Percentiles rank a stretch among this genome's conserved stretches.
These are phyloP conservation scores for Sebastes taczanowskii DNA, from an alignment of 2,797 vertebrate species.

Conservation along the genomic window DNA sequence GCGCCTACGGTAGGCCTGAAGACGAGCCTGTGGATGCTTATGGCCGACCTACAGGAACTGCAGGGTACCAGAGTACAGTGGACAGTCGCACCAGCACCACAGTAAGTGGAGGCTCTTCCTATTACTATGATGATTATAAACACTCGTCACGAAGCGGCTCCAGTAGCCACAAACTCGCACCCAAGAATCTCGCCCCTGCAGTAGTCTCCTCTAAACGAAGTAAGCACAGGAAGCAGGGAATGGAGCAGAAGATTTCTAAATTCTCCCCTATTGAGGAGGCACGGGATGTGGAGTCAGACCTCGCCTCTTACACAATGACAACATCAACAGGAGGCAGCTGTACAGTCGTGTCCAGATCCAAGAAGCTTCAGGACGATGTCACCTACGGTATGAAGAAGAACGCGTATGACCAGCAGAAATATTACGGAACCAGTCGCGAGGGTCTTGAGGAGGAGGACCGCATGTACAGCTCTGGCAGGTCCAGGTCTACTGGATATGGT, in stretches of 20 bases:
- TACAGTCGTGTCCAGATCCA: slow-evolving; percentile 90
- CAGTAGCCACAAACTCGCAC: slow-evolving; percentile 89
- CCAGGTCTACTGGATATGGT: slow-evolving; percentile 90
- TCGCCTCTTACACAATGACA: slow-evolving; percentile 91
- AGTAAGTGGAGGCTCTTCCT: slow-evolving; percentile 79
- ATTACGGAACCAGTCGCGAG: slow-evolving; percentile 90
- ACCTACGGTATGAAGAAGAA: slow-evolving; percentile 94
- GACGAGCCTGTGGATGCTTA: slow-evolving; percentile 93
- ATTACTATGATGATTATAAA: slow-evolving; percentile 93
- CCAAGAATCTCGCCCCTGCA: slow-evolving; percentile 94
- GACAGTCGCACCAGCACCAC: slow-evolving; percentile 86
- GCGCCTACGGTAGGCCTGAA: slow-evolving; percentile 83
- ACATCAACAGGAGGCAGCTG: slow-evolving; percentile 88
- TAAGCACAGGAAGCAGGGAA: slow-evolving; percentile 98
- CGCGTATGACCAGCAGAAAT: slow-evolving; percentile 95
- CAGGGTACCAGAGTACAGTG: slow-evolving; percentile 83
- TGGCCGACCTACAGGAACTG: slow-evolving; percentile 84
- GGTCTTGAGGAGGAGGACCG: slow-evolving; percentile 92
- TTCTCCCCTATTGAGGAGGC: slow-evolving; percentile 99
- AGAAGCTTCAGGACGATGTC: slow-evolving; percentile 91
- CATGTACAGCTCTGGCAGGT: slow-evolving; percentile 87
- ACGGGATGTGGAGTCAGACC: slow-evolving; percentile 95
- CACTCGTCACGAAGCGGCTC: slow-evolving; percentile 85
- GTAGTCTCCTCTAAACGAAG: slow-evolving; percentile 95
- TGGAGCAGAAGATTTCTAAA: slow-evolving; percentile 99